These are phyloP conservation scores for Malaclemys terrapin DNA, from an alignment of 2,113 vertebrate genomes.

Conservation along the genomic window DNA sequence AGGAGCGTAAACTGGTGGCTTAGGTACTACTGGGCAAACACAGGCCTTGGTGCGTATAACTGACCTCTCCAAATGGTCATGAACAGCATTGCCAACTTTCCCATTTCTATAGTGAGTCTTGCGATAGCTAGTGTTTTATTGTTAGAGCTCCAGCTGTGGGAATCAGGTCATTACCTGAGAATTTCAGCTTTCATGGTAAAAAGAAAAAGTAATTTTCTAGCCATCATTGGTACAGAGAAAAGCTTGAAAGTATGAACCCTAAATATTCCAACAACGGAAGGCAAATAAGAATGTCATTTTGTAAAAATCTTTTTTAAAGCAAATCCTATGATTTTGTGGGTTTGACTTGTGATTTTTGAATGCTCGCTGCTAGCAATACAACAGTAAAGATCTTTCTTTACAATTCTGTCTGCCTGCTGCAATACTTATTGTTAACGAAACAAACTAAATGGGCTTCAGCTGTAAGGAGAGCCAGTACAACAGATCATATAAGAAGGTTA, in stretches of 20 bases:
- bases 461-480: neutral
- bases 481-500: neutral
- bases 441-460: neutral
- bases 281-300: neutral
- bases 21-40: neutral
- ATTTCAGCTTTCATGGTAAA: neutral
- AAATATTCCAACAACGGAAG: neutral
- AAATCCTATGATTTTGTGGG: accelerated
- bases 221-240: neutral
- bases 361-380: neutral
- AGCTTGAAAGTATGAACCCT: neutral
- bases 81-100: neutral
- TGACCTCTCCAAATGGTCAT: neutral
- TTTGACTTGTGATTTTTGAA: neutral
- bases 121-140: neutral
- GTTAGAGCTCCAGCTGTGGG: neutral
- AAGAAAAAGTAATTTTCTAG: neutral
- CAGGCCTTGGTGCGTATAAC: accelerated
- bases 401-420: neutral
- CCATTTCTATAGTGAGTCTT: neutral
- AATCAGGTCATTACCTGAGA: neutral
- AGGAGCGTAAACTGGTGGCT: neutral
- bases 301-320: neutral
- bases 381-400: neutral
- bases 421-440: neutral